Percentiles rank a stretch among this genome's conserved stretches.
Conservation (phyloP, 2,888 invertebrate species). For the Steinernema scapterisci region DNA sequence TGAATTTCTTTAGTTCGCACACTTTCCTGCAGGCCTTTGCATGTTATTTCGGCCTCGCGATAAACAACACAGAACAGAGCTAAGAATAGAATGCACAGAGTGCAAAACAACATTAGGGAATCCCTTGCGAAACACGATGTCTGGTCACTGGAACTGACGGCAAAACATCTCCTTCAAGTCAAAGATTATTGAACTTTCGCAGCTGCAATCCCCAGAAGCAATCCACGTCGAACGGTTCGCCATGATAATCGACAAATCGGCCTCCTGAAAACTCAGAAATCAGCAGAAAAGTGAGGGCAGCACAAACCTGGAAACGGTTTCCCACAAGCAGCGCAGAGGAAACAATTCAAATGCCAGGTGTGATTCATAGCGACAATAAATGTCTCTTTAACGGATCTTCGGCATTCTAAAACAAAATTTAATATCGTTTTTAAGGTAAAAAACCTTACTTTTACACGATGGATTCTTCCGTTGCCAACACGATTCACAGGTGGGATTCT, state of each 20-base stretch:
- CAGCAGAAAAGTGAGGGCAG: neutral
- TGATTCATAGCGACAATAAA: slow-evolving; percentile 16
- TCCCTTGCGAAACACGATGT: too few species aligned
- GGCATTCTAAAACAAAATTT: neutral
- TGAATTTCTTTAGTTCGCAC: too few species aligned
- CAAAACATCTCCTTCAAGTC: neutral
- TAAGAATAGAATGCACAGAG: too few species aligned
- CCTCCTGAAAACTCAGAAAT: neutral
- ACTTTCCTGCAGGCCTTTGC: too few species aligned
- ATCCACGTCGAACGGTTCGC: neutral
- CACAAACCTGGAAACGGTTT: slow-evolving; percentile 21
- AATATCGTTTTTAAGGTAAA: neutral
- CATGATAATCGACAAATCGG: slow-evolving; percentile 7
- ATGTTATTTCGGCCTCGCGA: too few species aligned
- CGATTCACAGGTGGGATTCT: neutral
- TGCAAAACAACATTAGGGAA: too few species aligned
- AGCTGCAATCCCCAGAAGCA: slow-evolving; percentile 23
- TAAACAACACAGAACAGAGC: too few species aligned
- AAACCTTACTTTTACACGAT: slow-evolving; percentile 5
- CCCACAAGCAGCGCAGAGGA: slow-evolving; percentile 7
- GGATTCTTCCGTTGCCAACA: slow-evolving; percentile 14
- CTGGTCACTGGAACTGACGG: too few species aligned
- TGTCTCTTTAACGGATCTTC: neutral
- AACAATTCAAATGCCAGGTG: slow-evolving; percentile 8
- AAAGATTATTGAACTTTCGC: neutral